Base-by-base conservation (phyloP, 2,113 vertebrate genomes). In the Engraulis encrasicolus region DNA sequence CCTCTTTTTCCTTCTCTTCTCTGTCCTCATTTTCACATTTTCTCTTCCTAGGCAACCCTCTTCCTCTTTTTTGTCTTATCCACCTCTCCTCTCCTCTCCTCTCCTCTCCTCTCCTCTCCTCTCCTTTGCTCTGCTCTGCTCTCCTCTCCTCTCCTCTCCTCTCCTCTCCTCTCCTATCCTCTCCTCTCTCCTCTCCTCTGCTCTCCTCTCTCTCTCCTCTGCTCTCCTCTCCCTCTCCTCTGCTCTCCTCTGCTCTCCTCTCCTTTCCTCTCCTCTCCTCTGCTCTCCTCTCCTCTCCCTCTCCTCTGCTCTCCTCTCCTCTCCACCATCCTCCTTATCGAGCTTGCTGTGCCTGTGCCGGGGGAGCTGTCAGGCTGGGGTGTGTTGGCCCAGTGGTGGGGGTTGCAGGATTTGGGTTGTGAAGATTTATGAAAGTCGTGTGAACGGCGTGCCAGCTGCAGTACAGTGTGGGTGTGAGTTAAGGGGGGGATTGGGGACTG, bases 381-480 rank as follows among this genome's bases (percentile, higher is more conserved):
- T 82, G n/a, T 50, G 50, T 83, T 52, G 78, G 12, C 20, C 23
- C 20, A 79, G 71, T 52, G 40, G 40, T 45, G 40, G 40, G 86
- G 88, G 90, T 86, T 52, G 83, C n/a, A n/a, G 52, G 58, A 82
- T 54, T 61, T 85, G 52, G 71, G 18, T n/a, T n/a, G n/a, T n/a
- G 80, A 85, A 85, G 81, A 86, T 79, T 87, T 87, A 23, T 86
- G 80, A 83, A 81, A 81, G 82, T 36, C 84, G 40, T 45, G 40
- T 45, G 40, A 45, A 45, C 3, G 9, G 66, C 58, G 40, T 86
- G 78, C 83, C 82, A 86, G 87, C 83, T 88, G 81, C 52, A 82
- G 52, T 18, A 38, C 84, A 14, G 85, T 86, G 92, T 91, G 89
- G n/a, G n/a, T n/a, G n/a, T n/a, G n/a, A 9, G 40, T 3, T 45